A percentile compares a stretch with the other conserved stretches of the same genome.
These are phyloP conservation scores for Cochlearius cochlearius DNA, from an alignment of 2,113 vertebrate genomes.

Conservation along the genomic window DNA sequence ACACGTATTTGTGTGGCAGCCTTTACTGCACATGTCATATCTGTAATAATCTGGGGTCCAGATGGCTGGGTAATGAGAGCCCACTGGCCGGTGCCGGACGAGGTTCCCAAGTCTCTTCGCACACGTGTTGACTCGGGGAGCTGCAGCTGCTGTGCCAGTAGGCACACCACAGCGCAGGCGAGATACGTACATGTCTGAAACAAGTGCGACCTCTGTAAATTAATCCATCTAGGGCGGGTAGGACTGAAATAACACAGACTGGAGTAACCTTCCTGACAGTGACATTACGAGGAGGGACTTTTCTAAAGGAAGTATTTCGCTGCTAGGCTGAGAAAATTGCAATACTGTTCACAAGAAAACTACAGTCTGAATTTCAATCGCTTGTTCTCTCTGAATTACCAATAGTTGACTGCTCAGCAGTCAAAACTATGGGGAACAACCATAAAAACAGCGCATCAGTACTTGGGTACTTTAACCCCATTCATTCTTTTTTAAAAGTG, in stretches of 20 bases:
- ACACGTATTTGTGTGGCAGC: slow-evolving; percentile 46
- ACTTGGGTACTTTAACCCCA: slow-evolving; percentile 31
- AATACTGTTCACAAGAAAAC: neutral
- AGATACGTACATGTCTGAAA: neutral
- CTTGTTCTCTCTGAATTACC: neutral
- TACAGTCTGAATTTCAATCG: neutral
- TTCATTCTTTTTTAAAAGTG: slow-evolving; percentile 46
- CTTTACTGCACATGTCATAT: slow-evolving; percentile 50
- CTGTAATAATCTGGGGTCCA: slow-evolving; percentile 46
- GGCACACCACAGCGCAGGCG: neutral
- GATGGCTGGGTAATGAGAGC: slow-evolving; percentile 50
- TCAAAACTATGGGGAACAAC: slow-evolving; percentile 14
- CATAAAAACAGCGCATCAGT: neutral
- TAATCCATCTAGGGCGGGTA: neutral
- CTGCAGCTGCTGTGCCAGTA: slow-evolving; percentile 8
- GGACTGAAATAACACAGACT: neutral
- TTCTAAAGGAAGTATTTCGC: neutral
- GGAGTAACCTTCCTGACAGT: neutral
- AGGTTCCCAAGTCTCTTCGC: slow-evolving; percentile 30
- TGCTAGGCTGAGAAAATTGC: neutral
- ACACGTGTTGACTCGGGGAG: neutral
- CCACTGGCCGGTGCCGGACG: slow-evolving; percentile 28
- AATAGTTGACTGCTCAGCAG: slow-evolving; percentile 17
- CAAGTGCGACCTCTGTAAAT: neutral
- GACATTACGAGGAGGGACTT: neutral